Conservation (phyloP, 2,888 invertebrate species). For the Physocephala rufipes region DNA sequence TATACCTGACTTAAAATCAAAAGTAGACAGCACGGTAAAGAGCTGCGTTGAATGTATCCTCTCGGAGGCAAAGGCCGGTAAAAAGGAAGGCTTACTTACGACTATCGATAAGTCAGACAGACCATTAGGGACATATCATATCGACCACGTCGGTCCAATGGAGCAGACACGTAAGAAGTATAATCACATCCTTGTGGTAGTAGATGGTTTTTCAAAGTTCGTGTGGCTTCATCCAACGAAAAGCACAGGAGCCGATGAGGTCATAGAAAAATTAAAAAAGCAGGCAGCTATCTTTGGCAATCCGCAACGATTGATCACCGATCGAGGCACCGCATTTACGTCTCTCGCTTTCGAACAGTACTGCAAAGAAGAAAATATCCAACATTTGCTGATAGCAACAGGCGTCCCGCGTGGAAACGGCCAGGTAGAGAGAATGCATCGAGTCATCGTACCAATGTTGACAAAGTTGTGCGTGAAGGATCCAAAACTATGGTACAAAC, state of each 20-base stretch:
- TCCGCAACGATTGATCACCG: conserved; percentile 38
- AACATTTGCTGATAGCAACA: conserved; percentile 38
- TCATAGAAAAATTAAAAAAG: conserved; percentile 49
- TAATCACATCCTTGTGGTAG: conserved; percentile 42
- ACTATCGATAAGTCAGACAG: conserved; percentile 51
- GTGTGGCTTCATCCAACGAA: conserved; percentile 57
- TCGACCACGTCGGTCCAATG: conserved; percentile 59
- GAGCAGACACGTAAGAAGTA: conserved; percentile 31
- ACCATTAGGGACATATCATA: conserved; percentile 54
- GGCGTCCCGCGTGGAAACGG: conserved; percentile 53
- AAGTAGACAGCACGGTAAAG: conserved; percentile 31
- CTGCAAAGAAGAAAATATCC: conserved; percentile 41
- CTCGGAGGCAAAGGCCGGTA: conserved; percentile 50
- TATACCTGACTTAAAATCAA: conserved; percentile 40
- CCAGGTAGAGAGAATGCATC: conserved; percentile 57
- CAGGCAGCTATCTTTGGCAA: conserved; percentile 49
- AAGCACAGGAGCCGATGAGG: conserved; percentile 50
- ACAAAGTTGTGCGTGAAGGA: conserved; percentile 56
- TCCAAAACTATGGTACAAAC: conserved; percentile 53
- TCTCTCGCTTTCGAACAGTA: conserved; percentile 49
- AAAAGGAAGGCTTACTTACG: conserved; percentile 41
- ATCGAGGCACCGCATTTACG: conserved; percentile 43
- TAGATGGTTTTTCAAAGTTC: conserved; percentile 57
- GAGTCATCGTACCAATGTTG: conserved; percentile 53
- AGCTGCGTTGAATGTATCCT: conserved; percentile 39